Base-by-base conservation (phyloP, 2,113 vertebrate species). In the Onychostruthus taczanowskii region DNA sequence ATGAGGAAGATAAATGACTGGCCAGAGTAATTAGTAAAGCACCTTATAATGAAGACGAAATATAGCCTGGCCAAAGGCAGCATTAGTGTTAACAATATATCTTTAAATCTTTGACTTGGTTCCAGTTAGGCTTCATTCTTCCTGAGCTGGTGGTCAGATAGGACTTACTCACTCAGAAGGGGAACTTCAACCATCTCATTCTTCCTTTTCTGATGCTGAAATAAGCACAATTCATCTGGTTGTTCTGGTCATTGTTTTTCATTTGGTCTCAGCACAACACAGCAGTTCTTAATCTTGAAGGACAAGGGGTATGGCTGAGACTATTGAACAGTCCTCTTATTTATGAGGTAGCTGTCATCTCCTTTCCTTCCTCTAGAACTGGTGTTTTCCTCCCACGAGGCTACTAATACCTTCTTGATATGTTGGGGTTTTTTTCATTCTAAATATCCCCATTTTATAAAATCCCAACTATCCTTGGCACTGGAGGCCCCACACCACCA, bases 401-500 rank as follows among this genome's bases (percentile, higher is more conserved):
- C 3, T 82, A 22, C 13, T 90, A 85, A 81, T 18, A 15, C 2
- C 4, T 1, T 56, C 37, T 72, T 69, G 16, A 9, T 58, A 33
- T 33, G 20, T 1, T 23, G 27, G 17, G 13, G 20, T 58, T 24
- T 10, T 64, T 87, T 49, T 7, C 24, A 16, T 17, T 15, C 2
- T 72, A n/a, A 41, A 49, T 59, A 55, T 28, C 2, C 5, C 7
- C 37, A 26, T 47, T 74, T 84, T 28, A 33, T 61, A 6, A 73
- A 80, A 81, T 55, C 15, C 4, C 28, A 7, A 6, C 4, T 77
- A 13, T 56, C 43, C 11, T 73, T 18, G 22, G 28, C 3, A 16
- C 3, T 37, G 44, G 13, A 81, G 3, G 1, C 7, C 26, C 33
- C 4, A 7, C 10, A 61, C 6, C 0, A 0, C n/a, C 16, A 39